These are phyloP conservation scores for Azemiops feae DNA, from an alignment of 2,113 vertebrate genomes.

Conservation along the genomic window DNA sequence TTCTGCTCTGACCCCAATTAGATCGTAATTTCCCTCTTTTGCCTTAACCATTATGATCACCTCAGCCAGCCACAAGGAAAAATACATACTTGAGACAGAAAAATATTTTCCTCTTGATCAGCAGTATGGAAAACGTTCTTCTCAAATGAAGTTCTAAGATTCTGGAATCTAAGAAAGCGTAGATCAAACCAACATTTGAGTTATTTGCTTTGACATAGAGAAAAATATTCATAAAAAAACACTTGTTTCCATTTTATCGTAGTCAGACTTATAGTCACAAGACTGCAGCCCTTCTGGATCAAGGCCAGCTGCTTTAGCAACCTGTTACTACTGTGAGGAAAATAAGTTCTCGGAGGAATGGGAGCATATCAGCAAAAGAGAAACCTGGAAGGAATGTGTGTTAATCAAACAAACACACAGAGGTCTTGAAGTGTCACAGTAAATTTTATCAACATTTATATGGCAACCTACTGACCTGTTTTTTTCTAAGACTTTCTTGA, in stretches of 20 bases:
- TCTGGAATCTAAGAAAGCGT: slow-evolving; percentile 64
- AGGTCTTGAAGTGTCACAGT: neutral
- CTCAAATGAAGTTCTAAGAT: slow-evolving; percentile 71
- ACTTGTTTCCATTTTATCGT: neutral
- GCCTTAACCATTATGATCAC: neutral
- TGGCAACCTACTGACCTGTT: neutral
- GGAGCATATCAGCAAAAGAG: neutral
- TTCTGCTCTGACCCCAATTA: neutral
- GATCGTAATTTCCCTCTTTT: neutral
- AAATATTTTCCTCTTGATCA: slow-evolving; percentile 65
- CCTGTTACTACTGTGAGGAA: neutral
- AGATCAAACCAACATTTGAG: slow-evolving; percentile 22
- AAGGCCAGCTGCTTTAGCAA: neutral
- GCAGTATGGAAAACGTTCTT: slow-evolving; percentile 58
- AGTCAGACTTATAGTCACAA: neutral
- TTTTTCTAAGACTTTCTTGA: neutral
- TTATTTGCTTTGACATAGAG: neutral
- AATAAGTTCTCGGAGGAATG: neutral
- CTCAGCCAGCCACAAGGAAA: neutral
- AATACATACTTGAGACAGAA: slow-evolving; percentile 69
- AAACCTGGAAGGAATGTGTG: neutral
- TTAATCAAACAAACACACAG: neutral
- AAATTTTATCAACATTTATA: neutral
- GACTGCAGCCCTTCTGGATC: neutral
- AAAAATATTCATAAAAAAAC: neutral